Percentiles rank a stretch among this genome's conserved stretches.
Evolutionary conservation across 2,888 invertebrate species (phyloP).

Genomic region (Mactromeris polynyma): DNA sequence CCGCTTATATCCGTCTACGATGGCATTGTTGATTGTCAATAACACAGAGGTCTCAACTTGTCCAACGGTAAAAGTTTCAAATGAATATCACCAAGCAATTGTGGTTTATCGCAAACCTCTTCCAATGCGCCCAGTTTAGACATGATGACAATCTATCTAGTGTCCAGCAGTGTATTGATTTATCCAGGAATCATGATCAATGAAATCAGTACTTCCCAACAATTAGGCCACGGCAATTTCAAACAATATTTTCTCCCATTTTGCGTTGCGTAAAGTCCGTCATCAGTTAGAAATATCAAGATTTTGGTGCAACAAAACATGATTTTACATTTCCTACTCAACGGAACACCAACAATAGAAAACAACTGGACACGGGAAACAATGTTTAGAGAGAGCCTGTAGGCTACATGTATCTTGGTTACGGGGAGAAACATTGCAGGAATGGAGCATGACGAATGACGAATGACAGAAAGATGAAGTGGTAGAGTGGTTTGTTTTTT

Average conservation of each 20-base stretch:
- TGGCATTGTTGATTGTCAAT: conserved; percentile 6
- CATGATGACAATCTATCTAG: not conserved
- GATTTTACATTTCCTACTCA: too few relatives aligned
- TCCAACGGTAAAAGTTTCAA: not conserved
- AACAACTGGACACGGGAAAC: too few relatives aligned
- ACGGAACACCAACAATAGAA: too few relatives aligned
- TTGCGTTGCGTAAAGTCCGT: not conserved
- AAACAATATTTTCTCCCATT: not conserved
- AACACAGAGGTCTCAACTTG: not conserved
- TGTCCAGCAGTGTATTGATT: not conserved
- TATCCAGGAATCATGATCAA: not conserved
- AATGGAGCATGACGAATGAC: too few relatives aligned
- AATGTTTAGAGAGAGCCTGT: too few relatives aligned
- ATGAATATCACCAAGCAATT: not conserved
- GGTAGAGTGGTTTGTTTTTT: too few relatives aligned
- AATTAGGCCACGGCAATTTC: not conserved
- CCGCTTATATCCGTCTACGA: not conserved
- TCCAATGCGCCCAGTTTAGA: not conserved
- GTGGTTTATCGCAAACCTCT: not conserved
- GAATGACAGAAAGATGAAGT: too few relatives aligned
- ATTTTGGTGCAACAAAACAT: too few relatives aligned
- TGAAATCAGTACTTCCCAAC: not conserved
- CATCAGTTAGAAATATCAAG: not conserved
- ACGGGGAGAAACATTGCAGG: too few relatives aligned
- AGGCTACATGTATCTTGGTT: too few relatives aligned